Evolutionary conservation across 2,797 vertebrate species (phyloP), one percentile per base, ranked within the genome.

Genomic region (Graptemys geographica): DNA sequence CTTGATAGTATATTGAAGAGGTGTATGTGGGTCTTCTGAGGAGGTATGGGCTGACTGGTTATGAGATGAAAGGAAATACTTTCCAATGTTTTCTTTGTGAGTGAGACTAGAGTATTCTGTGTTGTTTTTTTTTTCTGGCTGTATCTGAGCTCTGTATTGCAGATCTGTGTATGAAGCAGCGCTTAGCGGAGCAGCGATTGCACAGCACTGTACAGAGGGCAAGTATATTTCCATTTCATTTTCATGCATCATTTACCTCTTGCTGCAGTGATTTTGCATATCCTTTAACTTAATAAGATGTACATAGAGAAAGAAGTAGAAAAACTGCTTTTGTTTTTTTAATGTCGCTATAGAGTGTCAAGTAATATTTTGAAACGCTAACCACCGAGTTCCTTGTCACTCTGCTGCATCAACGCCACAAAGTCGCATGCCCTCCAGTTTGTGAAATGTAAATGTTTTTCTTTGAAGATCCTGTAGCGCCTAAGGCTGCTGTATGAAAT

Each of bases 251-350:
- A 79, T 96, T 97, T 97, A 92, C 41, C 55, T 33, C 65, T 95
- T 4, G 10, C n/a, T 90, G 72, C 59, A 95, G 83, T 95, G 16
- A 92, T 94, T 98, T 96, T 97, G 89, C 82, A 86, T 96, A 84
- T 94, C 18, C 74, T 96, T 90, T 93, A 90, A 89, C 47, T 96
- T 95, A 96, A 93, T 41, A 95, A 95, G 62, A 44, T 93, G 52
- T 92, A 86, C 31, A 18, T 62, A 86, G 8, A 44, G 83, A 57
- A 89, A 53, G 37, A 74, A 82, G 59, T 25, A 82, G 7, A 25
- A 51, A 59, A 62, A 57, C 49, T 86, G 52, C 37, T 59, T 55
- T 44, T 41, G 79, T 95, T 93, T 95, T 93, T 85, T 90, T 49
- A 90, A 47, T 44, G n/a, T 86, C 89, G 49, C 11, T 90, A 90